Evolutionary conservation across 2,113 vertebrate genomes (phyloP).

Genomic region (Osmerus mordax): DNA sequence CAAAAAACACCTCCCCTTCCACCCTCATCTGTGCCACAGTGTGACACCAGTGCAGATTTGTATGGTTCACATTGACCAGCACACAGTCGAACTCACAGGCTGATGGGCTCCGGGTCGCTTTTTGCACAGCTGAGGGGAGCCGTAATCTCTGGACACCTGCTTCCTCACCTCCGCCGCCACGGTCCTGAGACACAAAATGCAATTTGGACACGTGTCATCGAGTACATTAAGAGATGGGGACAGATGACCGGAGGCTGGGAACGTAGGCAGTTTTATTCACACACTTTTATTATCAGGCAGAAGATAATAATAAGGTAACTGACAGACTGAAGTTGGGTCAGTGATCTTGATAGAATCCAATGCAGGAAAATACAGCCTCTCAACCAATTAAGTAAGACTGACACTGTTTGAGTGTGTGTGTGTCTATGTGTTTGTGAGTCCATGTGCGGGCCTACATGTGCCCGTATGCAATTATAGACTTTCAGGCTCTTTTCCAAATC

Average conservation of each 20-base stretch:
- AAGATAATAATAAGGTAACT: background rate
- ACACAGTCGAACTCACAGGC: conserved; percentile 71
- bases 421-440: too few relatives aligned
- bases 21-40: conserved; percentile 1
- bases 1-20: conserved; percentile 3
- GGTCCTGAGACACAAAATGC: conserved; percentile 64
- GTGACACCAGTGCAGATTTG: background rate
- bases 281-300: background rate
- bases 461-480: background rate
- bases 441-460: too few relatives aligned
- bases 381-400: too few relatives aligned
- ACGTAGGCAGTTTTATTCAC: background rate
- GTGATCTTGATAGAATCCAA: too few relatives aligned
- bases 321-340: too few relatives aligned
- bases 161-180: conserved; percentile 88
- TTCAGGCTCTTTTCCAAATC: too few relatives aligned
- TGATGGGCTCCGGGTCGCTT: conserved; percentile 75
- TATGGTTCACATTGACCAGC: conserved; percentile 11
- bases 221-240: conserved; percentile 9
- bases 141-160: conserved; percentile 85
- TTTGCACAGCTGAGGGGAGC: conserved; percentile 83
- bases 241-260: background rate
- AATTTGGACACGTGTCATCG: background rate
- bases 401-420: too few relatives aligned
- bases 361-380: too few relatives aligned